These are phyloP conservation scores for Chironex yamaguchii DNA, from an alignment of 30 jellyfish, hydroid and myxozoan species.

Conservation along the genomic window DNA sequence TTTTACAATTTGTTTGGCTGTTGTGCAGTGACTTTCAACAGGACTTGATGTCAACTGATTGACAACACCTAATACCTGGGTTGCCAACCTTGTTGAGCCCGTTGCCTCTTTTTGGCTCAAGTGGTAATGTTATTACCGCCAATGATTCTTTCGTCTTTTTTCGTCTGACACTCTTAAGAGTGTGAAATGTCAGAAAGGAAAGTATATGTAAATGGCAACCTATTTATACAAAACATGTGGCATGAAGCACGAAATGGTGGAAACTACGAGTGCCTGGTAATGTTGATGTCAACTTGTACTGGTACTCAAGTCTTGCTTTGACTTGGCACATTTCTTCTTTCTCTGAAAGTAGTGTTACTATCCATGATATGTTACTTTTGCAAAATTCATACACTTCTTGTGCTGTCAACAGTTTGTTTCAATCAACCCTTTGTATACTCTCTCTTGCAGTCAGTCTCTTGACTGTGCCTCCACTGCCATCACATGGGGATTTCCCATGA, in stretches of 20 bases:
- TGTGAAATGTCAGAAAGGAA: no score
- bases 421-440: constrained; percentile 20
- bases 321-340: neutral
- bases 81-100: no score
- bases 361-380: neutral
- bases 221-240: no score
- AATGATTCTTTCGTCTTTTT: no score
- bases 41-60: no score
- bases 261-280: constrained; percentile 39
- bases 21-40: no score
- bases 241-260: constrained; percentile 27
- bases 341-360: neutral
- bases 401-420: neutral
- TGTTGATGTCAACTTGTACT: neutral
- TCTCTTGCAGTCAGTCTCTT: constrained; percentile 57
- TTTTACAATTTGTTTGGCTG: no score
- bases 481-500: constrained; percentile 29
- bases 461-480: constrained; percentile 34
- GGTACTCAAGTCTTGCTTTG: neutral
- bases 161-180: no score
- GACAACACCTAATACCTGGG: no score
- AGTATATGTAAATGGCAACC: no score
- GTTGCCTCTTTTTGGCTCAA: no score
- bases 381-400: constrained; percentile 31
- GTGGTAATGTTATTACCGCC: no score